Base-by-base conservation (phyloP, 35 echinoderm and acorn worm species). In the Ophiothrix spiculata region DNA sequence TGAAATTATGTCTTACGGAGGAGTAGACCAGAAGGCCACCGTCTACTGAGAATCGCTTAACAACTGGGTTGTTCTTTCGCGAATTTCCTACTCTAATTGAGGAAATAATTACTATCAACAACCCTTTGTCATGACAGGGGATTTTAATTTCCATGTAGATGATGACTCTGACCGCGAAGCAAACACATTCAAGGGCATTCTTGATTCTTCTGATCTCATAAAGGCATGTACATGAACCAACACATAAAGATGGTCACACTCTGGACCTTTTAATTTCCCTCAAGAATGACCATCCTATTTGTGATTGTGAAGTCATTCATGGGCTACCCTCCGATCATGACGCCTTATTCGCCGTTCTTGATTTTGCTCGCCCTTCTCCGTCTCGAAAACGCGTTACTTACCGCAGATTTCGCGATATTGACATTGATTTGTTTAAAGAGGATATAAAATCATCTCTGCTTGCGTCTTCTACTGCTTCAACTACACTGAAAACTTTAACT, bases 111-210 rank as follows among this genome's bases (percentile, higher is more conserved):
- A 12, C 25, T 25, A 69, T 14, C 31, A 33, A 6, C 37, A 33
- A 4, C 37, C 17, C 37, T 63, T 25, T 31, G 14, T 69, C 3
- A 69, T 69, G 60, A 69, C 60, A 25, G 78, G 78, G 1, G 75
- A 87, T 46, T 87, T 87, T 45, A 87, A 79, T 79, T 15, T 87
- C 74, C 84, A 86, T 54, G 84, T 86, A n/a, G 85, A 87, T 76
- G 46, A 87, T 35, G 13, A 25, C 63, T 17, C 29, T 31, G 78
- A 88, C 38, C 16, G 2, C 10, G 86, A 88, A 39, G 86, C 78
- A 33, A 88, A 33, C 38, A 33, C 77, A 23, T 73, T 88, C 23
- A n/a, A 81, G 32, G 49, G 63, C 56, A 46, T 81, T 35, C 37
- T 88, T 49, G 77, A 88, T 81, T 80, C 78, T 23, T 77, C 86